A percentile compares a stretch with the other conserved stretches of the same genome.
Conservation (phyloP, 2,888 invertebrate species). For the Callyntrura guangdongensis region DNA sequence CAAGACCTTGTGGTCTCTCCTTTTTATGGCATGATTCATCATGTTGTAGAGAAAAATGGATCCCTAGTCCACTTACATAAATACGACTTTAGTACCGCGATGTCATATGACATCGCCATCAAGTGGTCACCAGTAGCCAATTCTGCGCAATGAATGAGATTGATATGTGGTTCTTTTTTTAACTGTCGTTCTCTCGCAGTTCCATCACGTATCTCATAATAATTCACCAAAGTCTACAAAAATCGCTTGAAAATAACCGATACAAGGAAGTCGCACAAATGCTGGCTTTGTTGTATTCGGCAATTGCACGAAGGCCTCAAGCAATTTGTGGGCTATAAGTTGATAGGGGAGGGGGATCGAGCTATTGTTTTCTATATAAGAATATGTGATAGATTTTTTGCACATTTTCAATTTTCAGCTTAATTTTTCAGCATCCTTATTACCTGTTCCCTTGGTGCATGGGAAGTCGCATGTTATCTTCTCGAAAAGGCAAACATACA, state of each 20-base stretch:
- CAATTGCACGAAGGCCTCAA: background rate
- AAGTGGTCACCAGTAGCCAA: constrained; percentile 7
- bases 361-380: no score
- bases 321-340: no score
- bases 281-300: background rate
- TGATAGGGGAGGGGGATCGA: no score
- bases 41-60: background rate
- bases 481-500: background rate
- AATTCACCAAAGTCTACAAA: background rate
- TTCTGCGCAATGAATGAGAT: background rate
- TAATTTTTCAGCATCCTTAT: no score
- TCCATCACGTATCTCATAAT: background rate
- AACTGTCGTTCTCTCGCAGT: background rate
- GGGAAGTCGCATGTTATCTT: no score
- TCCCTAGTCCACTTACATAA: background rate
- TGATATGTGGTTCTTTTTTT: constrained; percentile 13
- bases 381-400: no score
- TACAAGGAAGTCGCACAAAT: constrained; percentile 26
- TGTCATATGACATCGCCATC: background rate
- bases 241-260: background rate
- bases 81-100: background rate
- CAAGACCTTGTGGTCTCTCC: background rate
- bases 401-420: no score
- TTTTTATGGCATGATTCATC: background rate
- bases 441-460: no score